Evolutionary conservation across 2,888 invertebrate genomes (phyloP), one percentile per base, ranked within the genome.

Genomic region (Stictocephala bisonia): DNA sequence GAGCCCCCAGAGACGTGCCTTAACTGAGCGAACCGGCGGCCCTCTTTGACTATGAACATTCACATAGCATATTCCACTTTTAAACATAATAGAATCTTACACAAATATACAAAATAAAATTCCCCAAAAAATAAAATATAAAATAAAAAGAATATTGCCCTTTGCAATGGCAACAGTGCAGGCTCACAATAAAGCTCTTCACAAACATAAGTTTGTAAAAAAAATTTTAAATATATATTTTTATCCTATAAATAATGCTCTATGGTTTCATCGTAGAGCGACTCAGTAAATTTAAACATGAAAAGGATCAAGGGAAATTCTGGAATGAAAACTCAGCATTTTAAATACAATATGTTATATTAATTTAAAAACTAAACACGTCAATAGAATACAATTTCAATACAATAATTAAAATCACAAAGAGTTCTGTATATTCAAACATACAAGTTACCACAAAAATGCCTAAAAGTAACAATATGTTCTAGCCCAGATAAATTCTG

Each of bases 371-470:
- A n/a, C n/a, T n/a, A n/a, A n/a, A n/a, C n/a, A n/a, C n/a, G 51
- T 24, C 51, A 51, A 51, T 51, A 51, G 26, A 51, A 51, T 51
- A 27, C 51, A 51, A 51, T 51, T 51, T 51, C 51, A 51, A 51
- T 51, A 51, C 51, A 51, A 51, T 51, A 51, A 51, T 51, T 51
- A 51, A 51, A 51, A 51, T 51, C 26, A 51, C 24, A 51, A 51
- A 51, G 51, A 51, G 51, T 26, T 51, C 24, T n/a, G 60, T 20
- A 29, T 60, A 60, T 31, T 60, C 35, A 60, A 35, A 60, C 60
- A 60, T 60, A 60, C 60, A 60, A 60, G 35, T 60, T 60, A 60
- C 13, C 35, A 31, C 35, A 60, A 60, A n/a, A 60, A 60, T 20
- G 60, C 35, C 35, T 60, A 51, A 51, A 51, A n/a, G 51, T 51